A percentile compares a stretch with the other conserved stretches of the same genome.
Conservation (phyloP, 2,113 vertebrate species). For the Falco punctatus region DNA sequence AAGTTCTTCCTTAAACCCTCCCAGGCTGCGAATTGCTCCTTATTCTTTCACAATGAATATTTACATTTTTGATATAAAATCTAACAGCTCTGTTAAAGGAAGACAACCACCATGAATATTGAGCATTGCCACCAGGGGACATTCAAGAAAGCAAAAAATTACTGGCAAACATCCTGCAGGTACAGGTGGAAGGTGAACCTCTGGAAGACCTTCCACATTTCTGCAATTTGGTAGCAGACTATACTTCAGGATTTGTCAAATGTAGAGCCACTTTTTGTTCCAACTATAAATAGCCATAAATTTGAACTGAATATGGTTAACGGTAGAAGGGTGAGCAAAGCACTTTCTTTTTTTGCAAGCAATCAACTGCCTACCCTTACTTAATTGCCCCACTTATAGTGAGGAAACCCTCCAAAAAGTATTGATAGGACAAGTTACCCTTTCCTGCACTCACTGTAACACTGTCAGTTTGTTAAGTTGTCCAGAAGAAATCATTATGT, state of each 20-base stretch:
- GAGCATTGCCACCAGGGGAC: neutral
- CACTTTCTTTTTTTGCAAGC: neutral
- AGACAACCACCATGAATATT: neutral
- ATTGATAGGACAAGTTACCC: neutral
- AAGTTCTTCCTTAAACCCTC: neutral
- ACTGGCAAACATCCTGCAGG: neutral
- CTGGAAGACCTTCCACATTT: neutral
- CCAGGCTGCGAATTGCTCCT: neutral
- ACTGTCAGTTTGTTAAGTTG: neutral
- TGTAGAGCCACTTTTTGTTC: neutral
- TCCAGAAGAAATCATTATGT: neutral
- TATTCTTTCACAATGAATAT: neutral
- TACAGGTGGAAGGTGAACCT: neutral
- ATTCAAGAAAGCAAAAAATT: neutral
- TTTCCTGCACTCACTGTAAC: neutral
- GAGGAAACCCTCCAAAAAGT: neutral
- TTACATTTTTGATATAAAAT: neutral
- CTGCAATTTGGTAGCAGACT: neutral
- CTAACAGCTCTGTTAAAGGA: neutral
- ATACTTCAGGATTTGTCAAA: neutral
- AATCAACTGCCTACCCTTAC: neutral
- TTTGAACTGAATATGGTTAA: neutral
- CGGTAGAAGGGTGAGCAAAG: neutral
- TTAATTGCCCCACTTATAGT: neutral
- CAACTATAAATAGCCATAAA: neutral